Percentiles rank a stretch among this genome's conserved stretches.
These are phyloP conservation scores for Atlantisia rogersi DNA, from an alignment of 2,113 vertebrate genomes.

Conservation along the genomic window DNA sequence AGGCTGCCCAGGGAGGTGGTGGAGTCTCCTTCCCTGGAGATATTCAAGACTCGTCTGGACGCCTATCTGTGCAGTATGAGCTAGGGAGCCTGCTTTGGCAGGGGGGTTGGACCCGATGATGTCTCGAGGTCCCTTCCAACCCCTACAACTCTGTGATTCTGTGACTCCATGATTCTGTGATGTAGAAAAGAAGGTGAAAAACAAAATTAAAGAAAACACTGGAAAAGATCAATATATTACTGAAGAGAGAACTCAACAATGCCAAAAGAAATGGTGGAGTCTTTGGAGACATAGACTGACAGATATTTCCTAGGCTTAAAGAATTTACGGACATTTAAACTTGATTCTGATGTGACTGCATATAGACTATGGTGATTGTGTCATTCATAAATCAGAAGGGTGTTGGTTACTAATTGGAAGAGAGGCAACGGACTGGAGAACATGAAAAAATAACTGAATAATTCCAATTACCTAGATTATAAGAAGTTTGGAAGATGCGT, in stretches of 20 bases:
- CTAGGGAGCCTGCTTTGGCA: no score
- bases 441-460: background rate
- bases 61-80: no score
- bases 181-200: background rate
- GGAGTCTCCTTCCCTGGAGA: no score
- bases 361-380: background rate
- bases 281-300: background rate
- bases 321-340: background rate
- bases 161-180: no score
- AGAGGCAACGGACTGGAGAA: background rate
- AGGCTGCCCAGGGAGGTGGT: no score
- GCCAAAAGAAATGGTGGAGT: background rate
- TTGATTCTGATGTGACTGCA: background rate
- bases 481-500: background rate
- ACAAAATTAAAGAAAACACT: background rate
- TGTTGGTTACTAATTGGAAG: background rate
- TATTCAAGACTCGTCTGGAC: no score
- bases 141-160: background rate
- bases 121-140: no score
- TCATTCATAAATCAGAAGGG: background rate
- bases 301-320: background rate
- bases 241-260: background rate
- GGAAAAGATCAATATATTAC: background rate
- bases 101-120: no score
- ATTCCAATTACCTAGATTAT: background rate